phyloP scores from a whole-genome alignment of 1,140 invertebrate species.

The Tetragonula clypearis region DNA sequence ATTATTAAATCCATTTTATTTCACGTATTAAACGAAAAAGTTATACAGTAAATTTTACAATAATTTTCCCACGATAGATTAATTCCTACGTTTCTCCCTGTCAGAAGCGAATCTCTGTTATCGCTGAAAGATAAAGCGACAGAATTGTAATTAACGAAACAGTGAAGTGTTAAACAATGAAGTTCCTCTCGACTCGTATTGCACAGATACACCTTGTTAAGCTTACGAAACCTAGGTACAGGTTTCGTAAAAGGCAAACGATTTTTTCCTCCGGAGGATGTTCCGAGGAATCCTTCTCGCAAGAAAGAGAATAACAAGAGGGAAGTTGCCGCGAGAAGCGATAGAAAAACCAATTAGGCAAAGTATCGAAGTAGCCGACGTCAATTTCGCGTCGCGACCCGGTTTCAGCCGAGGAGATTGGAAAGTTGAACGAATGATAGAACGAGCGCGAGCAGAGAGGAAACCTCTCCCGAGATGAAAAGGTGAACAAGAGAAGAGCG shows the following conservation, averaged over 20 bases:
- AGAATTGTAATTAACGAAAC: too few species aligned
- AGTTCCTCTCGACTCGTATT: too few species aligned
- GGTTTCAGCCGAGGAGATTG: neutral
- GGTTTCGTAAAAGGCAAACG: neutral
- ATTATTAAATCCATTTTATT: too few species aligned
- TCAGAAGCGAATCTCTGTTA: too few species aligned
- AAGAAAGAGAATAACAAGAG: neutral
- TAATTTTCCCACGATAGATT: too few species aligned
- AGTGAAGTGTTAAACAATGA: too few species aligned
- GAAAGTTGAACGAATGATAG: constrained; percentile 23
- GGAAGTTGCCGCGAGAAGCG: neutral
- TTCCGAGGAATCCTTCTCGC: neutral
- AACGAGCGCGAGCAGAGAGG: neutral
- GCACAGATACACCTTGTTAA: too few species aligned
- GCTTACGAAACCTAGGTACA: neutral
- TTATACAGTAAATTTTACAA: too few species aligned
- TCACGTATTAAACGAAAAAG: too few species aligned
- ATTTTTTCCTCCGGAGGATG: neutral
- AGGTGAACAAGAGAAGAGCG: too few species aligned
- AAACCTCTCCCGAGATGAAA: neutral
- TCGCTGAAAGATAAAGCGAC: too few species aligned
- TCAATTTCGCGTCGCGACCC: neutral
- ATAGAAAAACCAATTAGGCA: constrained; percentile 27
- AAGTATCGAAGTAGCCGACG: constrained; percentile 4
- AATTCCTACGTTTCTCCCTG: too few species aligned